Evolutionary conservation across 1,140 invertebrate species (phyloP), one percentile per base, ranked within the genome.

Genomic region (Vanessa tameamea): DNA sequence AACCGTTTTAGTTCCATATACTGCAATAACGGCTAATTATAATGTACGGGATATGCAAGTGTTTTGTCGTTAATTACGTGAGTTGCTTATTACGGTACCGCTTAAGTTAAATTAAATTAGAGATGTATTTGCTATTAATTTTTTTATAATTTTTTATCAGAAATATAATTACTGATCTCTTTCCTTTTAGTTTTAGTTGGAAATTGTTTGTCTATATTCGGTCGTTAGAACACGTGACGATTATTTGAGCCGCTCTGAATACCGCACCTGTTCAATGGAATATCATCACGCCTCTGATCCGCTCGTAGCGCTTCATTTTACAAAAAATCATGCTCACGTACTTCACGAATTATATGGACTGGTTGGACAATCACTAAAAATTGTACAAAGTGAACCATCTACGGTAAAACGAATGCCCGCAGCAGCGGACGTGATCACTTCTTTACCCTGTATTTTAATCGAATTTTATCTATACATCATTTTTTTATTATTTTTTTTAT

Each of bases 261-360:
- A 83, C 75, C 82, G 83, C 86, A 91, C 87, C 87, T 90, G 86
- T 87, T 86, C 83, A 78, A 78, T 78, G 70, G 81, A 88, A 87
- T 88, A 87, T 89, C 76, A 90, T 88, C 86, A 86, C 84, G 84
- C 76, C 76, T 69, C 64, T 59, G 76, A 70, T 78, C 79, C 80
- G 78, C 78, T 83, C 80, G 77, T 82, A 78, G 74, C 78, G 79
- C 74, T 77, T 79, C 74, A 80, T 80, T 82, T 83, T 82, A 84
- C 72, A 82, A 89, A 91, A 91, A 88, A 82, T 81, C 75, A 87
- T 90, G 75, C 84, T 90, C 90, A 92, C 90, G 90, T 89, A 85
- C 77, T 78, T 82, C 84, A 88, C 88, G 84, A 92, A 89, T 89
- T 92, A 87, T 85, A 91, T 90, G 81, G 87, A 83, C 74, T 78